A percentile compares a stretch with the other conserved stretches of the same genome.
phyloP scores from a whole-genome alignment of 1,140 invertebrate genomes.

The Andrena cerasifolii region DNA sequence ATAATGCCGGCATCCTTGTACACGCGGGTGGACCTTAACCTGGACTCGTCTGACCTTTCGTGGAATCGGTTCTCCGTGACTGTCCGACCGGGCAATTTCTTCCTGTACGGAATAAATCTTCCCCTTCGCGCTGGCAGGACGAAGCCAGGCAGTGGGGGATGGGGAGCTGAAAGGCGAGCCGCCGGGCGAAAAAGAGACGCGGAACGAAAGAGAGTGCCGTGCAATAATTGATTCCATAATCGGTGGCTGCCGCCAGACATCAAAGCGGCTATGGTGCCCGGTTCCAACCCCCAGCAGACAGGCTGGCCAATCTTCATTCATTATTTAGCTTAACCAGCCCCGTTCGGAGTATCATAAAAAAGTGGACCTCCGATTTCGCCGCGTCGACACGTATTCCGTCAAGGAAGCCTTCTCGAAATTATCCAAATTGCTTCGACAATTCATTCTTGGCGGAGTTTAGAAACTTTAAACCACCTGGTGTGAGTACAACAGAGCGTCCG shows the following conservation, averaged over 20 bases:
- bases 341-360: slow-evolving; percentile 55
- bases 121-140: not conserved
- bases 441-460: not conserved
- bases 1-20: slow-evolving; percentile 60
- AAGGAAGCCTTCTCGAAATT: not conserved
- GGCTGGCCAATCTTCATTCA: slow-evolving; percentile 59
- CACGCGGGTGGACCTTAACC: slow-evolving; percentile 51
- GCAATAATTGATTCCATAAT: slow-evolving; percentile 75
- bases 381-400: slow-evolving; percentile 22
- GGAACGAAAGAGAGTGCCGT: slow-evolving; percentile 51
- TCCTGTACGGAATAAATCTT: slow-evolving; percentile 66
- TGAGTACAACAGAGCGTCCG: too few species aligned
- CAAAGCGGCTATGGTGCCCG: slow-evolving; percentile 60
- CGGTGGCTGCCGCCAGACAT: slow-evolving; percentile 68
- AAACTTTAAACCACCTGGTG: too few species aligned
- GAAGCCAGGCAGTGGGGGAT: not conserved
- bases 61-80: slow-evolving; percentile 66
- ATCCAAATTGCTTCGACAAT: not conserved
- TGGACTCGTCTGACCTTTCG: slow-evolving; percentile 60
- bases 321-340: slow-evolving; percentile 66
- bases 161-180: slow-evolving; percentile 8
- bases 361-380: slow-evolving; percentile 23
- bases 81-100: slow-evolving; percentile 55
- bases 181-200: slow-evolving; percentile 36
- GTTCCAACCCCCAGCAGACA: slow-evolving; percentile 39